A percentile compares a stretch with the other conserved stretches of the same genome.
These are phyloP conservation scores for Steinernema scapterisci DNA, from an alignment of 2,888 invertebrate genomes.

Conservation along the genomic window DNA sequence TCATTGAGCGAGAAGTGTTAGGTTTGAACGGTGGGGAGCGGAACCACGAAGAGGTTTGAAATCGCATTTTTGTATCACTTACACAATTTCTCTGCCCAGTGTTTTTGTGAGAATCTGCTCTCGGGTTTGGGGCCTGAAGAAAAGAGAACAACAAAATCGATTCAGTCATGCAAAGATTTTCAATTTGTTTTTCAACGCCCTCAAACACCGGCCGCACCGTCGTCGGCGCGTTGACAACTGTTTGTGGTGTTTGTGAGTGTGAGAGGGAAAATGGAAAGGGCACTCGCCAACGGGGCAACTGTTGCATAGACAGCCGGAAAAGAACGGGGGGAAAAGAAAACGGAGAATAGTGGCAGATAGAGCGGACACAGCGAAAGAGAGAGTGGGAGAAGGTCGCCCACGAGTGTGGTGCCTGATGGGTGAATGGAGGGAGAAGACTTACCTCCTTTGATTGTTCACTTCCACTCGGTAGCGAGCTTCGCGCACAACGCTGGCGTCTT, in stretches of 20 bases:
- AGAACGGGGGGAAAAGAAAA: background rate
- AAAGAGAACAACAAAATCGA: background rate
- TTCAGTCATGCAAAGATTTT: constrained; percentile 20
- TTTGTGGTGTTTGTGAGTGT: constrained; percentile 25
- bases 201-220: background rate
- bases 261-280: constrained; percentile 24
- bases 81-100: constrained; percentile 33
- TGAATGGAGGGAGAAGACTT: background rate
- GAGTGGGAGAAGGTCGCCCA: background rate
- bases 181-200: constrained; percentile 16
- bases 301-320: background rate
- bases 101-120: constrained; percentile 35
- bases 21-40: background rate
- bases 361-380: background rate
- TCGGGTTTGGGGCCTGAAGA: constrained; percentile 33
- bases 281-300: constrained; percentile 19
- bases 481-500: constrained; percentile 52
- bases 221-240: constrained; percentile 12
- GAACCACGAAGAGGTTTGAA: background rate
- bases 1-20: constrained; percentile 1
- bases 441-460: constrained; percentile 58
- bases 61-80: background rate
- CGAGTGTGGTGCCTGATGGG: background rate
- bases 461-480: constrained; percentile 55
- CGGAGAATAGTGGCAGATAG: no score